Evolutionary conservation across 2,113 vertebrate genomes (phyloP).

Genomic region (Furnarius figulus): DNA sequence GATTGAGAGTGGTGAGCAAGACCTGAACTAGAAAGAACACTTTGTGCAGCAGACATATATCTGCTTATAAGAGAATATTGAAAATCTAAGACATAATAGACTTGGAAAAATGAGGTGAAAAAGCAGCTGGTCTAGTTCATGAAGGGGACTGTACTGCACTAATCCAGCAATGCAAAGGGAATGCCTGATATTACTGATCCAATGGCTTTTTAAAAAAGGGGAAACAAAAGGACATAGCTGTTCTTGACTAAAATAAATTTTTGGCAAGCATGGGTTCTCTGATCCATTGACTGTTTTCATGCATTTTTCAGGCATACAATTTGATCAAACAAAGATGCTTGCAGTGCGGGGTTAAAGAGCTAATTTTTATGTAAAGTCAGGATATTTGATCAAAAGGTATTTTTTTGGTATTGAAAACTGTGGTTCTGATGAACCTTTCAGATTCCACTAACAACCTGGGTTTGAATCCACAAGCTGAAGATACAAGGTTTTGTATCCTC

Average conservation of each 20-base stretch:
- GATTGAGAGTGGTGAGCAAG: not conserved
- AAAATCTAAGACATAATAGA: not conserved
- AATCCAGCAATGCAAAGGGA: not conserved
- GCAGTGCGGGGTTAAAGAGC: not conserved
- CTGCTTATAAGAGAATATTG: not conserved
- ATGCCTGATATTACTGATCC: not conserved
- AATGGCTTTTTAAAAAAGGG: not conserved
- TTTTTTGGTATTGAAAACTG: not conserved
- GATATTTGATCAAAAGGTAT: not conserved
- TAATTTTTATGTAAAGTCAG: not conserved
- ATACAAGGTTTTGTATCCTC: not conserved
- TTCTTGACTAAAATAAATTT: not conserved
- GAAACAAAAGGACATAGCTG: accelerated
- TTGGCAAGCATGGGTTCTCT: not conserved
- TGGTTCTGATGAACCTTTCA: not conserved
- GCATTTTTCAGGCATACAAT: not conserved
- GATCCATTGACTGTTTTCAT: not conserved
- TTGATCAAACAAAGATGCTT: not conserved
- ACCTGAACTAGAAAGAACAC: not conserved
- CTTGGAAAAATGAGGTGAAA: not conserved
- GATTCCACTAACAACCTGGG: not conserved
- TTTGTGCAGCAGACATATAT: not conserved
- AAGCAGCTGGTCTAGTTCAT: not conserved
- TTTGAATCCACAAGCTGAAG: not conserved
- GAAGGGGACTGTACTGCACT: not conserved